Evolutionary conservation across 2,113 vertebrate genomes (phyloP).

Genomic region (Myiopsitta monachus): DNA sequence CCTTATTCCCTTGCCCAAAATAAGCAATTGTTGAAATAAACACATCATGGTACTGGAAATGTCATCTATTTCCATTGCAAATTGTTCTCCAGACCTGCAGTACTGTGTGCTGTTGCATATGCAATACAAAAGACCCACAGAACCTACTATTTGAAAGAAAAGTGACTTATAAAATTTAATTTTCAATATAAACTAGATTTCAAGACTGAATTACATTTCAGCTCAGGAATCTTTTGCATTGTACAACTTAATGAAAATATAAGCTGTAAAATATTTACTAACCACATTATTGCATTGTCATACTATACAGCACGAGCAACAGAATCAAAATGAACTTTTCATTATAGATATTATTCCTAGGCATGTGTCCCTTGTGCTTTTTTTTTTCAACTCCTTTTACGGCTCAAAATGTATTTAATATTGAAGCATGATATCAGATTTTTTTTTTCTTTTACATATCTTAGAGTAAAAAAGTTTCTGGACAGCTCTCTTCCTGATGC

Average conservation of each 20-base stretch:
- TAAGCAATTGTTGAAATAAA: constrained; percentile 30
- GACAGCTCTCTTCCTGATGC: not conserved
- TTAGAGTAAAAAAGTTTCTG: not conserved
- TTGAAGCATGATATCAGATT: not conserved
- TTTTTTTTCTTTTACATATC: not conserved
- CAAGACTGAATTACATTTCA: not conserved
- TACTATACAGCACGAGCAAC: not conserved
- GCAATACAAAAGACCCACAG: not conserved
- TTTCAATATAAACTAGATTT: not conserved
- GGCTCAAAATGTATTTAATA: not conserved
- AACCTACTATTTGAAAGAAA: not conserved
- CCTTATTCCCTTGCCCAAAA: constrained; percentile 17
- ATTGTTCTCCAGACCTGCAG: not conserved
- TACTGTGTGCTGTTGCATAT: not conserved
- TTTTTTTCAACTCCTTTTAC: not conserved
- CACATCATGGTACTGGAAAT: not conserved
- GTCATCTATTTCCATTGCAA: not conserved
- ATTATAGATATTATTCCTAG: not conserved
- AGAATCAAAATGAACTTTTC: not conserved
- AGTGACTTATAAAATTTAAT: not conserved
- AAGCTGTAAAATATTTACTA: constrained; percentile 2
- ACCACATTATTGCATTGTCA: not conserved
- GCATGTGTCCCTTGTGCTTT: not conserved
- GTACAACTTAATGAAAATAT: constrained; percentile 13
- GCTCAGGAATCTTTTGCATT: not conserved